Conservation (phyloP, 2,797 vertebrate species). For the Fringilla coelebs region DNA sequence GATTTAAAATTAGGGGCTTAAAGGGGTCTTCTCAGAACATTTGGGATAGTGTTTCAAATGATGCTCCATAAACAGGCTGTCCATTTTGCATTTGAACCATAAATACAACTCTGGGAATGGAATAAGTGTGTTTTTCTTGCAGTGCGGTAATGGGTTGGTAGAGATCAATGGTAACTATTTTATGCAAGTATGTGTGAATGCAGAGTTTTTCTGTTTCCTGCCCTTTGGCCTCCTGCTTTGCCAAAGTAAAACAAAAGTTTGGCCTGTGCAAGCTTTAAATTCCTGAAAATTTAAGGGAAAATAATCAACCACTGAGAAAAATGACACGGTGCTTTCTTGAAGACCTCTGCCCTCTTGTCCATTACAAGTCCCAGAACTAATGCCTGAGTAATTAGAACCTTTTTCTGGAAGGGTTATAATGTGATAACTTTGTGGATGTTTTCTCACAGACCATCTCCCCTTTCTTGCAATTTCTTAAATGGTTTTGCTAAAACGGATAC, state of each 20-base stretch:
- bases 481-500: neutral
- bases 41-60: neutral
- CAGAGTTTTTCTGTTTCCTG: conserved; percentile 6
- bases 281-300: conserved; percentile 40
- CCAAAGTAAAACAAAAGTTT: conserved; percentile 33
- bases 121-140: neutral
- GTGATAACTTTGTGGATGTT: neutral
- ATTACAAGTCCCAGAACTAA: neutral
- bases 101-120: neutral
- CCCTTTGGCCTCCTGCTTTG: neutral
- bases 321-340: neutral
- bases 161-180: neutral
- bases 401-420: neutral
- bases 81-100: neutral
- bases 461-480: neutral
- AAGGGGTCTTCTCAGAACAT: neutral
- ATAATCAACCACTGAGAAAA: conserved; percentile 26
- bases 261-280: conserved; percentile 32
- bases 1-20: neutral
- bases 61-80: neutral
- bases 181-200: neutral
- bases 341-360: neutral
- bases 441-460: neutral
- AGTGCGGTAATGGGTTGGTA: neutral
- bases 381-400: neutral